Evolutionary conservation across 2,113 vertebrate genomes (phyloP).

Genomic region (Peromyscus leucopus): DNA sequence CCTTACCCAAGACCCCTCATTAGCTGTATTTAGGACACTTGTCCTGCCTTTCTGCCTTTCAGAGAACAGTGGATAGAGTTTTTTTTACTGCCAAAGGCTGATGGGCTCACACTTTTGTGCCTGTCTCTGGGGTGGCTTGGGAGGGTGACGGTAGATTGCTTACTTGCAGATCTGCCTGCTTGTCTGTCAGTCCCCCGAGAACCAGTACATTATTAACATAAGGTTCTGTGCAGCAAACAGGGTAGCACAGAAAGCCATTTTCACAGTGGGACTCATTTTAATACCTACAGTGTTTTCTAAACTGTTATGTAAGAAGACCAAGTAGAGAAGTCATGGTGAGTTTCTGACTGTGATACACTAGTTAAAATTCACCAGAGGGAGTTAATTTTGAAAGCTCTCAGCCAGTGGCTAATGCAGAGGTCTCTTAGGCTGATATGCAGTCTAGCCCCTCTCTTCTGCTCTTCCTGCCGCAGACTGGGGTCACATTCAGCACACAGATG

Average conservation of each 20-base stretch:
- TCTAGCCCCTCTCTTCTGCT: not conserved
- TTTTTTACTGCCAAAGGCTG: not conserved
- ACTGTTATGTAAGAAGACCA: constrained; percentile 76
- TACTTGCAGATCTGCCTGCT: constrained; percentile 63
- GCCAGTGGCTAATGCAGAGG: constrained; percentile 65
- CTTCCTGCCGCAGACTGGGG: not conserved
- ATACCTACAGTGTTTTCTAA: constrained; percentile 79
- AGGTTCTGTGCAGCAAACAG: constrained; percentile 70
- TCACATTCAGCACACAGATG: not conserved
- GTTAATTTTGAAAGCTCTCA: constrained; percentile 76
- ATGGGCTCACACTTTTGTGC: not conserved
- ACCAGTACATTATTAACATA: constrained; percentile 71
- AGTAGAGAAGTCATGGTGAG: constrained; percentile 62
- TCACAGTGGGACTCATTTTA: constrained; percentile 82
- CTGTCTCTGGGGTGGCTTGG: not conserved
- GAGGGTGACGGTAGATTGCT: not conserved
- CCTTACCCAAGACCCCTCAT: not conserved
- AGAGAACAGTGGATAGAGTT: not conserved
- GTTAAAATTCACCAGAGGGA: constrained; percentile 79
- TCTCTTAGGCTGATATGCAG: constrained; percentile 12
- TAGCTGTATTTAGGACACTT: not conserved
- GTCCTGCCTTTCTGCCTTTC: not conserved
- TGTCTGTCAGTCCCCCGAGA: constrained; percentile 45
- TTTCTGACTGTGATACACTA: constrained; percentile 70
- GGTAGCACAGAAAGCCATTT: constrained; percentile 75